Conservation (phyloP, 2,113 vertebrate genomes). For the Tetrax tetrax region DNA sequence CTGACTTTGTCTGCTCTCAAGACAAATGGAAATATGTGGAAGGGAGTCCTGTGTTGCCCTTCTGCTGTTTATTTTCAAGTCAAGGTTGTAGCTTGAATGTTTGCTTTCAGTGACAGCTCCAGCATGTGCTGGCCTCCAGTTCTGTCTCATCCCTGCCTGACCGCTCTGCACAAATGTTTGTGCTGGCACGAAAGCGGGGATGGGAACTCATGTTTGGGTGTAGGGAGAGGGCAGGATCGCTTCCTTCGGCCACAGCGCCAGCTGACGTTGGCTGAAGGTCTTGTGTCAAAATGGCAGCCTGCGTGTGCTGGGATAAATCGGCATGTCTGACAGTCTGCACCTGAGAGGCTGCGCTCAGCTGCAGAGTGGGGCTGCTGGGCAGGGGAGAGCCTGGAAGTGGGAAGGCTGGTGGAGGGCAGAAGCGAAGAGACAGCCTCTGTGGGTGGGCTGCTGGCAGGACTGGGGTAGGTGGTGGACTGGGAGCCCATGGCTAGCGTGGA, state of each 20-base stretch:
- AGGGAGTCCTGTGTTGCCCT: not conserved
- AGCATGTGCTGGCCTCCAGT: not conserved
- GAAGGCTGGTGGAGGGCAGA: not conserved
- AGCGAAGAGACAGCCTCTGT: not conserved
- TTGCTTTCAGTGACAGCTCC: not conserved
- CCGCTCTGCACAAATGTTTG: not conserved
- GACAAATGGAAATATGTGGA: not conserved
- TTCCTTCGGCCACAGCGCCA: not conserved
- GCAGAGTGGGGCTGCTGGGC: not conserved
- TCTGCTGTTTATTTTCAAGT: conserved; percentile 11
- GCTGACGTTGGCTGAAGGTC: not conserved
- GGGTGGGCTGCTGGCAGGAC: not conserved
- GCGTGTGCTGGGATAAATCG: not conserved
- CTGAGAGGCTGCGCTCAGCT: not conserved
- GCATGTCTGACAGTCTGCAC: not conserved
- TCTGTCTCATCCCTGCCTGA: not conserved
- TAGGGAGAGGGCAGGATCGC: not conserved
- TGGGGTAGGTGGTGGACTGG: not conserved
- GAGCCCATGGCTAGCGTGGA: not conserved
- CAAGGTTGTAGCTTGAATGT: not conserved
- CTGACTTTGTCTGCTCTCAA: not conserved
- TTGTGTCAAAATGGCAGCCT: not conserved
- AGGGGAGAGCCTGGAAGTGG: not conserved
- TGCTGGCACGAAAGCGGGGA: not conserved
- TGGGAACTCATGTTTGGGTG: not conserved